These are phyloP conservation scores for Drosophila glabriapex DNA, from an alignment of 2,888 invertebrate genomes.

Conservation along the genomic window DNA sequence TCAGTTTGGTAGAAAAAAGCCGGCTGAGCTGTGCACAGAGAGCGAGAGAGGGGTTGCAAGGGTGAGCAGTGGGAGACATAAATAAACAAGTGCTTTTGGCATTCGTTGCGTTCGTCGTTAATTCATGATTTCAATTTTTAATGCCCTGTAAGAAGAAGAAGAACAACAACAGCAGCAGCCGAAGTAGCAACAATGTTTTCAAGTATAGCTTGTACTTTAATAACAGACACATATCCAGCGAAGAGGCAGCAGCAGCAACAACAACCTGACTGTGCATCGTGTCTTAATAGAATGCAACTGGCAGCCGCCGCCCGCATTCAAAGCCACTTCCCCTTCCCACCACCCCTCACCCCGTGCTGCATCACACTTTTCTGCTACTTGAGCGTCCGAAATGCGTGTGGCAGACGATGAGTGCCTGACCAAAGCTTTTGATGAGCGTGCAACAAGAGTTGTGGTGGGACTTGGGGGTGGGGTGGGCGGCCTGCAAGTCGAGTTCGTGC, in stretches of 20 bases:
- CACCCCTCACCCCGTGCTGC: background rate
- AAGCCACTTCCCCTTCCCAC: background rate
- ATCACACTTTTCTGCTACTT: conserved; percentile 59
- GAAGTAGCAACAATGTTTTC: conserved; percentile 52
- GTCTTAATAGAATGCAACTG: conserved; percentile 69
- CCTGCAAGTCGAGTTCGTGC: conserved; percentile 34
- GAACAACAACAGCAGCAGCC: conserved; percentile 31
- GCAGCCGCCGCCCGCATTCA: conserved; percentile 76
- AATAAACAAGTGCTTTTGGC: conserved; percentile 81
- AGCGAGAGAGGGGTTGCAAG: background rate
- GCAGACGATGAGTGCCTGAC: conserved; percentile 51
- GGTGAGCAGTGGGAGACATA: conserved; percentile 49
- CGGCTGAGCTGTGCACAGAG: conserved; percentile 47
- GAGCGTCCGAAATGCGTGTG: conserved; percentile 71
- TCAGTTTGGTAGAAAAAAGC: conserved; percentile 45
- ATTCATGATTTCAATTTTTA: conserved; percentile 81
- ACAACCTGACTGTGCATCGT: conserved; percentile 59
- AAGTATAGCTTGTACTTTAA: conserved; percentile 72
- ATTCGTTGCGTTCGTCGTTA: conserved; percentile 76
- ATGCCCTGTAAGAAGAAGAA: conserved; percentile 61
- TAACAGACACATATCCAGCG: conserved; percentile 54
- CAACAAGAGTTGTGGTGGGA: background rate
- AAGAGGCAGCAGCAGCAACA: conserved; percentile 35
- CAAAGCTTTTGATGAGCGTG: conserved; percentile 10
- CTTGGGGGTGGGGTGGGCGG: background rate